Conservation (phyloP, 2,797 vertebrate genomes). For the Heteromormyrus szaboi region DNA sequence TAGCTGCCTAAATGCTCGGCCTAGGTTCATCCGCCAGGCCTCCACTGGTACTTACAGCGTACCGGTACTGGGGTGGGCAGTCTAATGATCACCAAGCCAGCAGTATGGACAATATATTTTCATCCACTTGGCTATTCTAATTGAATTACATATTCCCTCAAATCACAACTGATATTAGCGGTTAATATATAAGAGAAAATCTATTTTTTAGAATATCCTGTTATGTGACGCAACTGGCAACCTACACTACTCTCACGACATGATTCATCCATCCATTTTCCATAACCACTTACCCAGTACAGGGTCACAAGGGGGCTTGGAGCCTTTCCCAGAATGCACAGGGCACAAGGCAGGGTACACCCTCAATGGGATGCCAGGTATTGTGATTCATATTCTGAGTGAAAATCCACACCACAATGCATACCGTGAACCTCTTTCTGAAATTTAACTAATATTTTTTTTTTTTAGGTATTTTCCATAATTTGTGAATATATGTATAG, state of each 20-base stretch:
- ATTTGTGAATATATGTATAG: background rate
- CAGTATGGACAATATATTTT: background rate
- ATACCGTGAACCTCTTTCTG: background rate
- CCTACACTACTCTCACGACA: background rate
- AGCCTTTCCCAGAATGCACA: background rate
- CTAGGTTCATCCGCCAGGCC: background rate
- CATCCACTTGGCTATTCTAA: background rate
- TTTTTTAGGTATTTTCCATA: background rate
- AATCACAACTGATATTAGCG: background rate
- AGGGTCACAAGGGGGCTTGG: background rate
- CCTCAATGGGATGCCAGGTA: background rate
- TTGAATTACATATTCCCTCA: background rate
- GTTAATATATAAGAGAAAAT: background rate
- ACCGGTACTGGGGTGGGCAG: background rate
- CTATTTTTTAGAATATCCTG: background rate
- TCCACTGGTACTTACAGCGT: too few relatives aligned
- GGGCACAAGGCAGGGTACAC: background rate
- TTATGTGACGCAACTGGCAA: background rate
- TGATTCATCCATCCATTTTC: conserved; percentile 2
- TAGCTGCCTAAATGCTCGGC: background rate
- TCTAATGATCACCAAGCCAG: background rate
- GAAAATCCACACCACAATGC: background rate
- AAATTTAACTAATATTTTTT: background rate
- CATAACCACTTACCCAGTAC: background rate
- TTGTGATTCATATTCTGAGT: background rate